Evolutionary conservation across 30 jellyfish, hydroid and myxozoan genomes (phyloP).

Genomic region (Mastigias papua): DNA sequence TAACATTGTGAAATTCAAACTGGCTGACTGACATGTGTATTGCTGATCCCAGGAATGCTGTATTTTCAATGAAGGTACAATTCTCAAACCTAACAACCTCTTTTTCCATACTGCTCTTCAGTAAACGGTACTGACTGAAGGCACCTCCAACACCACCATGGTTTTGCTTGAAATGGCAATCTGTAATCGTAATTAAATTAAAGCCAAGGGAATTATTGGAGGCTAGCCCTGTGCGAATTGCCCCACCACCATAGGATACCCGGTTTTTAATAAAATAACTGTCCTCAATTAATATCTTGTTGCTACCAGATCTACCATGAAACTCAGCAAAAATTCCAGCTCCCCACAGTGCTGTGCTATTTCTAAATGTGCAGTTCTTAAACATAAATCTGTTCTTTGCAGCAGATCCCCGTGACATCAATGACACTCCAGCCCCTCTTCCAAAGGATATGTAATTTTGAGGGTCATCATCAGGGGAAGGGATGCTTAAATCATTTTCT

Average conservation of each 20-base stretch:
- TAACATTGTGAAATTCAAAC: constrained; percentile 8
- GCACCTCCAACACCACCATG: constrained; percentile 38
- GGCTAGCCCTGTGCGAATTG: constrained; percentile 53
- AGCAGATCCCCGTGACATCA: constrained; percentile 49
- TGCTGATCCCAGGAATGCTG: constrained; percentile 44
- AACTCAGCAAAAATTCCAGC: constrained; percentile 75
- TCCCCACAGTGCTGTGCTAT: constrained; percentile 85
- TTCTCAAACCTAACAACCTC: constrained; percentile 19
- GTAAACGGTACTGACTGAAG: constrained; percentile 38
- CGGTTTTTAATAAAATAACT: constrained; percentile 43
- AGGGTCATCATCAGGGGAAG: constrained; percentile 38
- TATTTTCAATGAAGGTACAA: constrained; percentile 19
- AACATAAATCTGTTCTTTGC: constrained; percentile 32
- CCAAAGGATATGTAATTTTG: constrained; percentile 59
- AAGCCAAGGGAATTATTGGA: constrained; percentile 24
- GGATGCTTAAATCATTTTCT: constrained; percentile 35
- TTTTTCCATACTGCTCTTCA: constrained; percentile 6
- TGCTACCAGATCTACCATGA: constrained; percentile 37
- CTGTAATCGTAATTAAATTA: not conserved
- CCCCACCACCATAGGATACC: constrained; percentile 86
- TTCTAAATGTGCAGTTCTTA: constrained; percentile 35
- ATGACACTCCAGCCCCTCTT: constrained; percentile 79
- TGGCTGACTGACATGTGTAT: constrained; percentile 58
- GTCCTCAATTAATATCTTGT: not conserved
- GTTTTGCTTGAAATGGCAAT: constrained; percentile 11